phyloP scores from a whole-genome alignment of 2,888 invertebrate species.

The Harpagoxenus sublaevis region DNA sequence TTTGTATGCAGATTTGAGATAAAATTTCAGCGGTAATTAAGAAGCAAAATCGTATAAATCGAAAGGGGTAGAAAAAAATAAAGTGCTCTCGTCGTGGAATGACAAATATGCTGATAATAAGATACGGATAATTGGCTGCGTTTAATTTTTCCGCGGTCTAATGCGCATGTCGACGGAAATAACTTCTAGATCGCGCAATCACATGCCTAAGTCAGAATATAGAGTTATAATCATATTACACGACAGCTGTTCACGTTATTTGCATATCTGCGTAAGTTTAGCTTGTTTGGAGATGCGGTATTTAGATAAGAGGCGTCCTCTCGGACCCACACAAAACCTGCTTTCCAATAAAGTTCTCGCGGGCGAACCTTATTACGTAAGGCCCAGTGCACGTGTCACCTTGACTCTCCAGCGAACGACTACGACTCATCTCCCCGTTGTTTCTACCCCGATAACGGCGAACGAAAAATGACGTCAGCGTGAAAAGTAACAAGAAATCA shows the following conservation, averaged over 20 bases:
- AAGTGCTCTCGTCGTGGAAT: background rate
- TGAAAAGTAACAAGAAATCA: background rate
- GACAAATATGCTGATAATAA: background rate
- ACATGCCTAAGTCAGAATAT: background rate
- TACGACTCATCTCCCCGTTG: background rate
- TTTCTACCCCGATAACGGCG: background rate
- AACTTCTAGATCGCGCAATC: background rate
- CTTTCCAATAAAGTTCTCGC: conserved; percentile 9
- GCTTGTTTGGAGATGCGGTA: conserved; percentile 16
- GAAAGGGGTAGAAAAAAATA: background rate
- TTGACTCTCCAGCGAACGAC: conserved; percentile 23
- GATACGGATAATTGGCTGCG: background rate
- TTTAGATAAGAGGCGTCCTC: conserved; percentile 23
- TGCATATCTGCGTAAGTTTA: conserved; percentile 30
- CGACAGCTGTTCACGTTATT: background rate
- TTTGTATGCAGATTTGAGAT: background rate
- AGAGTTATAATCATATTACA: conserved; percentile 28
- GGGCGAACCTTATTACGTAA: conserved; percentile 34
- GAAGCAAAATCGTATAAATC: background rate
- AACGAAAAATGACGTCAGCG: background rate
- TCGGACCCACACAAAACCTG: conserved; percentile 6
- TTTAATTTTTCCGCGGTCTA: background rate
- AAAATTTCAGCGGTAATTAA: background rate
- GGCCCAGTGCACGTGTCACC: background rate
- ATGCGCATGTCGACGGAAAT: background rate